phyloP scores from a whole-genome alignment of 2,888 invertebrate genomes.

The Agriopis marginaria region DNA sequence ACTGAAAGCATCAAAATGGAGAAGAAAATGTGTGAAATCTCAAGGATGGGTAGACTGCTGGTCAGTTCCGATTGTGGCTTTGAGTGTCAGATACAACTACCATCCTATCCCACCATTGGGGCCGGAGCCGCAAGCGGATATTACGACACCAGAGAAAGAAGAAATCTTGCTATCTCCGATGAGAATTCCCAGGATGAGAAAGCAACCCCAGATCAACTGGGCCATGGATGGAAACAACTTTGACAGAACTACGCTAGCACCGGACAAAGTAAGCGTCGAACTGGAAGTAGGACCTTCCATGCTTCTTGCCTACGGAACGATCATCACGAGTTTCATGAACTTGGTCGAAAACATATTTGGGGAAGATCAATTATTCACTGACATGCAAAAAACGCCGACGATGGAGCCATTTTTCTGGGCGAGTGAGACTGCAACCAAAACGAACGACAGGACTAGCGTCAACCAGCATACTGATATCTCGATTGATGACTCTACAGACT shows the following conservation, averaged over 20 bases:
- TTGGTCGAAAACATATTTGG: constrained; percentile 99
- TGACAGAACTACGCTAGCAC: constrained; percentile 93
- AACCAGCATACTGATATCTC: constrained; percentile 84
- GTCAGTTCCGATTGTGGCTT: constrained; percentile 97
- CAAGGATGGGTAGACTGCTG: constrained; percentile 98
- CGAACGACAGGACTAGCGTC: constrained; percentile 74
- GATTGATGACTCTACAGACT: constrained; percentile 88
- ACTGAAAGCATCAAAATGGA: constrained; percentile 89
- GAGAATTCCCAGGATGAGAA: constrained; percentile 93
- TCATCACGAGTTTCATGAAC: constrained; percentile 95
- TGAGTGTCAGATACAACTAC: constrained; percentile 96
- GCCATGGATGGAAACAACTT: constrained; percentile 91
- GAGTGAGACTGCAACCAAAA: constrained; percentile 71
- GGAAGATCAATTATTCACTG: constrained; percentile 97
- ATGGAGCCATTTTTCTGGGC: constrained; percentile 74
- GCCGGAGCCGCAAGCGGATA: constrained; percentile 95
- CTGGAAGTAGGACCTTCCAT: constrained; percentile 98
- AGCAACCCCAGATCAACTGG: constrained; percentile 90
- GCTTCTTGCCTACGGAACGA: constrained; percentile 95
- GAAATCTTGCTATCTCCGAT: constrained; percentile 96
- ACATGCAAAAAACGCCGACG: constrained; percentile 91
- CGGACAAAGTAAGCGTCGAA: constrained; percentile 96
- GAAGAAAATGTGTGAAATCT: constrained; percentile 90
- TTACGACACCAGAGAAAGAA: constrained; percentile 97
- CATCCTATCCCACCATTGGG: constrained; percentile 96